Evolutionary conservation across 2,888 invertebrate genomes (phyloP).

Genomic region (Drosophila heteroneura): DNA sequence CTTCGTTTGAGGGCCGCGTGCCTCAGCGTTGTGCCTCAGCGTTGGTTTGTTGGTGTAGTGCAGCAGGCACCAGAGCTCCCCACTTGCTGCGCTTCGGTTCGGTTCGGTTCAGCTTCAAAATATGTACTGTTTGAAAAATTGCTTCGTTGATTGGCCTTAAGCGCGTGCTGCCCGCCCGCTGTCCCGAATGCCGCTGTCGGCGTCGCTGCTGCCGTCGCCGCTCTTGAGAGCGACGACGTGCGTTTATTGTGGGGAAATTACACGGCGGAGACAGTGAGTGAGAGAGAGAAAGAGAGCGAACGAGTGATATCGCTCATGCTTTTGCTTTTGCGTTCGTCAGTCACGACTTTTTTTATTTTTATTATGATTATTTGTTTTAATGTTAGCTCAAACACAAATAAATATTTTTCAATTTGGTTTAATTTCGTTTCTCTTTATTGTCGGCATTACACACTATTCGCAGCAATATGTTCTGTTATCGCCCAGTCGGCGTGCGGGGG

Average conservation of each 20-base stretch:
- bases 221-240: slow-evolving; percentile 50
- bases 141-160: slow-evolving; percentile 79
- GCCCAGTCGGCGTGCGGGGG: slow-evolving; percentile 30
- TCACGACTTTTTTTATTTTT: slow-evolving; percentile 36
- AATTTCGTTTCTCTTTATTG: slow-evolving; percentile 3
- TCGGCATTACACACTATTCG: slow-evolving; percentile 15
- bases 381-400: slow-evolving; percentile 50
- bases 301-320: background rate
- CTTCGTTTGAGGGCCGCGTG: slow-evolving; percentile 22
- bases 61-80: slow-evolving; percentile 25
- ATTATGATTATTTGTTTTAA: slow-evolving; percentile 16
- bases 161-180: slow-evolving; percentile 55
- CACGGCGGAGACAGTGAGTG: slow-evolving; percentile 46
- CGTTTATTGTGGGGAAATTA: slow-evolving; percentile 77
- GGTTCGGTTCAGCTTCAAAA: slow-evolving; percentile 69
- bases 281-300: slow-evolving; percentile 39
- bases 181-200: slow-evolving; percentile 35
- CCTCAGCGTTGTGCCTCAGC: slow-evolving; percentile 22
- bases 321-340: slow-evolving; percentile 6
- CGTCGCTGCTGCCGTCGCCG: slow-evolving; percentile 16
- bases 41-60: slow-evolving; percentile 24
- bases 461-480: slow-evolving; percentile 23
- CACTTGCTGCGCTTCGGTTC: slow-evolving; percentile 30
- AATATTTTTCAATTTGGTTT: slow-evolving; percentile 37
- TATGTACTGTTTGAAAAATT: slow-evolving; percentile 77